These are phyloP conservation scores for Acleris emargana DNA, from an alignment of 2,888 invertebrate genomes.

Conservation along the genomic window DNA sequence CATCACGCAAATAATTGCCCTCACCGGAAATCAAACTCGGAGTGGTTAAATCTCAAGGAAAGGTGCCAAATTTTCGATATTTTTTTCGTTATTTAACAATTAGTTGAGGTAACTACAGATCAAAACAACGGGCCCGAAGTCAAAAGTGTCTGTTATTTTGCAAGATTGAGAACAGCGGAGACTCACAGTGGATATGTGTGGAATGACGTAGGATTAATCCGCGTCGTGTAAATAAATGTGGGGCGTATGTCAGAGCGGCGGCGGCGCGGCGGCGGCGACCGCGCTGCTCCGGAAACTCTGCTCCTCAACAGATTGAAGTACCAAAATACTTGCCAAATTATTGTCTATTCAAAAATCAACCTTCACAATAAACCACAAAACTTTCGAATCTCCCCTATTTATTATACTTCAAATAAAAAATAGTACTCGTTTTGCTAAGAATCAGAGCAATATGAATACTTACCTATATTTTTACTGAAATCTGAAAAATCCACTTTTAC, in stretches of 20 bases:
- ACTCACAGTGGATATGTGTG: conserved; percentile 63
- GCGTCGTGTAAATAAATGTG: conserved; percentile 76
- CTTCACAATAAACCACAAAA: not conserved
- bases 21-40: too few relatives aligned
- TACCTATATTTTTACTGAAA: too few relatives aligned
- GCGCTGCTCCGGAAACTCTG: conserved; percentile 51
- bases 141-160: conserved; percentile 51
- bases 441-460: too few relatives aligned
- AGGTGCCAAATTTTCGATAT: too few relatives aligned
- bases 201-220: conserved; percentile 75
- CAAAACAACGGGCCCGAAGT: conserved; percentile 38
- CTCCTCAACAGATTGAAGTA: conserved; percentile 57
- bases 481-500: too few relatives aligned
- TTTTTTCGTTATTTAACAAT: too few relatives aligned
- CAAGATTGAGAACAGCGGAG: conserved; percentile 60
- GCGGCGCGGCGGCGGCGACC: conserved; percentile 51
- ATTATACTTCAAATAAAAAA: too few relatives aligned
- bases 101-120: too few relatives aligned
- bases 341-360: conserved; percentile 54
- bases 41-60: too few relatives aligned
- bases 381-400: too few relatives aligned
- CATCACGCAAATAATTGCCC: not conserved
- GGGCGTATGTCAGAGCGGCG: conserved; percentile 62
- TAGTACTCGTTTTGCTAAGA: too few relatives aligned
- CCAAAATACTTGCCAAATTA: conserved; percentile 59